These are phyloP conservation scores for Prorops nasuta DNA, from an alignment of 1,140 invertebrate species.

Conservation along the genomic window DNA sequence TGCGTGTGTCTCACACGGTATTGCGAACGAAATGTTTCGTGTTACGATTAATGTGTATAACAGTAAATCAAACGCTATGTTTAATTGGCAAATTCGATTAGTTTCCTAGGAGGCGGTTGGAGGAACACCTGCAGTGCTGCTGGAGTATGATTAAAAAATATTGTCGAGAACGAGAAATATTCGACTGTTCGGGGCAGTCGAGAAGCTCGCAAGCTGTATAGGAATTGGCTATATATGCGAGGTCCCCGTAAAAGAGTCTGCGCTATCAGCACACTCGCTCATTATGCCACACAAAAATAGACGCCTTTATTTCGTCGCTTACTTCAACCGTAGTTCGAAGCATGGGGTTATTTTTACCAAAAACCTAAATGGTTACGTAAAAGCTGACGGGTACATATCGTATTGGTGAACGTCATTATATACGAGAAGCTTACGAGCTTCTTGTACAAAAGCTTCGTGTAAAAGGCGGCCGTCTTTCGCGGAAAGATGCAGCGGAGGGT, in stretches of 20 bases:
- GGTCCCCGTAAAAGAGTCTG: slow-evolving; percentile 13
- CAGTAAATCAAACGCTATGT: too few relatives aligned
- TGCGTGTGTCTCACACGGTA: too few relatives aligned
- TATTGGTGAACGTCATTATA: slow-evolving; percentile 16
- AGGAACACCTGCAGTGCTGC: too few relatives aligned
- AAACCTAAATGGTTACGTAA: slow-evolving; percentile 35
- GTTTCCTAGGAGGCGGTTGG: too few relatives aligned
- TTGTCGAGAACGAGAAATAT: too few relatives aligned
- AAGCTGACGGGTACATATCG: slow-evolving; percentile 14
- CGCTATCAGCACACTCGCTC: slow-evolving; percentile 26
- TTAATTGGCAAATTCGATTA: too few relatives aligned
- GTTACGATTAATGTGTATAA: too few relatives aligned
- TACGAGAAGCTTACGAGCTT: background rate
- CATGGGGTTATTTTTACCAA: slow-evolving; percentile 29
- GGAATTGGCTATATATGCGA: slow-evolving; percentile 3
- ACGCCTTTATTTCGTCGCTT: slow-evolving; percentile 33
- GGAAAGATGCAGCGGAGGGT: too few relatives aligned
- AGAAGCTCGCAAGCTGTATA: slow-evolving; percentile 5
- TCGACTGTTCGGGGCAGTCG: background rate
- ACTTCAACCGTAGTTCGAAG: slow-evolving; percentile 28
- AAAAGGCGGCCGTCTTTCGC: background rate
- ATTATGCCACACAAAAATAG: slow-evolving; percentile 33
- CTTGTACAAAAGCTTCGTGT: background rate
- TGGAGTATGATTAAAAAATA: too few relatives aligned
- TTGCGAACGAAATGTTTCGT: too few relatives aligned